Base-by-base conservation (phyloP, 2,888 invertebrate species). In the Polydrusus cervinus region DNA sequence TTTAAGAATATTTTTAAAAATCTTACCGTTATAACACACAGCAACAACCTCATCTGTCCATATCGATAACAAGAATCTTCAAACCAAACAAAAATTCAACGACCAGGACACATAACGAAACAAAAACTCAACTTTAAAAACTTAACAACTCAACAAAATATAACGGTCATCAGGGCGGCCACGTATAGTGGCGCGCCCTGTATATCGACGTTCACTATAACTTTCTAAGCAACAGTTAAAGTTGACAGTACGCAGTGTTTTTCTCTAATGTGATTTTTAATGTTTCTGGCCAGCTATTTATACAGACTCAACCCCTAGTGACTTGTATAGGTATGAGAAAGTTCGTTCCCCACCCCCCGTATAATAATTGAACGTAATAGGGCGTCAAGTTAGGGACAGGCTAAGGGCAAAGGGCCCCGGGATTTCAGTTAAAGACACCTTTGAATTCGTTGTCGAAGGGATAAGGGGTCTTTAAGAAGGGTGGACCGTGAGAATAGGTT, bases 311-410 rank as follows among this genome's bases (percentile, higher is more conserved):
- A 74, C 76, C 76, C 76, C 55, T 51, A 25, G 55, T 57, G 66
- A 70, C 38, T 66, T 38, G 74, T 69, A 18, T 72, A 77, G 76
- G 74, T 71, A 77, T 74, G 76, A 55, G 76, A 74, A 74, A 64
- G 47, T 57, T 18, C 25, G 5, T 30, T 25, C 76, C 76, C 76
- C 73, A 76, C 76, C 76, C 73, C 51, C 57, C 18, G 65, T 34
- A 34, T 30, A 34, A 34, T 76, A 70, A 64, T 49, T 76, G 60
- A 57, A 55, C 38, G 57, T 47, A 51, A 61, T 74, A 75, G 62
- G 49, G 60, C 47, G 68, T 68, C 25, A 55, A 55, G 40, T 40
- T 3, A 43, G 57, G 57, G 55, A 68, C 68, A 16, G 16, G 55
- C 57, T 68, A 65, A 71, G 55, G 69, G 71, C 61, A 18, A 61